Base-by-base conservation (phyloP, 1,140 invertebrate species). In the Lepidurus arcticus region DNA sequence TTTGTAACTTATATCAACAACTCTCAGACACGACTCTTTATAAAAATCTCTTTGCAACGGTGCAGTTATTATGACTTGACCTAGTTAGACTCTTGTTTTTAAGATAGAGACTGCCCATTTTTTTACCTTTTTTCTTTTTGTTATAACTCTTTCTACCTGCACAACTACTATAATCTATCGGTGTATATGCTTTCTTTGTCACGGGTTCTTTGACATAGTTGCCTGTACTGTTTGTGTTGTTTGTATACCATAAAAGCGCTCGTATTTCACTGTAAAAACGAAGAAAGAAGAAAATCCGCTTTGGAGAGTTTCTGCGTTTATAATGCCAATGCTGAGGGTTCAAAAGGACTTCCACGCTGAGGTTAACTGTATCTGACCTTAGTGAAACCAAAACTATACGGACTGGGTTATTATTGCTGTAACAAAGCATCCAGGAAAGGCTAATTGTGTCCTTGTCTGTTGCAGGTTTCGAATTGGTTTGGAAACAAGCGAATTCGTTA, bases 401-500 rank as follows among this genome's bases (percentile, higher is more conserved):
- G 45, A 47, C 10, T 9, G 4, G 13, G 16, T 65, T 65, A 65
- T 21, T 65, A 21, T 65, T 65, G 53, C 21, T 9, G 13, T 5
- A 65, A 16, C 1, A 9, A 21, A 21, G 16, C 8, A n/a, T 65
- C 9, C 53, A 65, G 13, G 13, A 65, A 65, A 7, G 21, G 13
- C 13, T 65, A 16, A 65, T 65, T 21, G 16, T 65, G 53, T n/a
- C 21, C 53, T 21, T 21, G 13, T 65, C 34, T 34, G 34, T 65
- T 16, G 0, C 88, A 97, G 92, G 95, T 97, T 78, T 97, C 94
- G 78, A 97, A 97, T 90, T 99, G 98, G 98, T 99, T 99, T 86
- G 98, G 98, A 81, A 99, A 99, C 88, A 99, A 99, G 86, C 91
- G 98, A 84, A 99, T 99, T 88, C 92, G 98, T 83, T 99, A 99